Base-by-base conservation (phyloP, 2,113 vertebrate genomes). In the Bubo bubo region DNA sequence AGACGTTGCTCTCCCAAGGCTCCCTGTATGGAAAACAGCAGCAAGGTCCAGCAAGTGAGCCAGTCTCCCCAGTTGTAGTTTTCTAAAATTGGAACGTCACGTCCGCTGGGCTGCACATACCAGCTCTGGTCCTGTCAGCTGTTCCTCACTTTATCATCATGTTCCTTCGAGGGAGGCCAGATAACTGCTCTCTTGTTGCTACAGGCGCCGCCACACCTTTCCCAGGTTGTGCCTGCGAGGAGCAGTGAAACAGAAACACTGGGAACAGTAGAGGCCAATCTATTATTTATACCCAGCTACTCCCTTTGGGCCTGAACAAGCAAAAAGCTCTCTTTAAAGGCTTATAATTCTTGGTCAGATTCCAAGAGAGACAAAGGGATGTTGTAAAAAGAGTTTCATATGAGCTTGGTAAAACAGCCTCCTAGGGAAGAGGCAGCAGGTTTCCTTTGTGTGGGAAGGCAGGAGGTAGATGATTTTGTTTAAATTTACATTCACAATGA, bases 281-380 rank as follows among this genome's bases (percentile, higher is more conserved):
- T 93, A 97, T 96, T 97, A 96, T 97, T 97, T 97, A 97, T 94
- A 91, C 28, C 56, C 86, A 91, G 76, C 88, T 94, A 76, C 93
- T 96, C 95, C 96, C 96, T 79, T 94, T 94, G 94, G 97, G 80
- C 93, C 95, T 96, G 96, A 97, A 97, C 97, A 96, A 97, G 96
- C 95, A 96, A 95, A 94, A 96, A 96, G 91, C 89, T 96, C 74
- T 75, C 87, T 92, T 96, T 96, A 96, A 96, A 97, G 90, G 91
- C 91, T 95, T 95, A 67, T 91, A 94, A 88, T 90, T 96, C 94
- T 97, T 97, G 97, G 93, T 97, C 93, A 71, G 77, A 73, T 93
- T 97, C 97, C 96, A 96, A 93, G 79, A 97, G 89, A 97, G 97
- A 97, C 95, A 95, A 97, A 97, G 89, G 79, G 90, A 96, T 88